A percentile compares a stretch with the other conserved stretches of the same genome.
These are phyloP conservation scores for Cetoscarus ocellatus DNA, from an alignment of 2,797 vertebrate genomes.

Conservation along the genomic window DNA sequence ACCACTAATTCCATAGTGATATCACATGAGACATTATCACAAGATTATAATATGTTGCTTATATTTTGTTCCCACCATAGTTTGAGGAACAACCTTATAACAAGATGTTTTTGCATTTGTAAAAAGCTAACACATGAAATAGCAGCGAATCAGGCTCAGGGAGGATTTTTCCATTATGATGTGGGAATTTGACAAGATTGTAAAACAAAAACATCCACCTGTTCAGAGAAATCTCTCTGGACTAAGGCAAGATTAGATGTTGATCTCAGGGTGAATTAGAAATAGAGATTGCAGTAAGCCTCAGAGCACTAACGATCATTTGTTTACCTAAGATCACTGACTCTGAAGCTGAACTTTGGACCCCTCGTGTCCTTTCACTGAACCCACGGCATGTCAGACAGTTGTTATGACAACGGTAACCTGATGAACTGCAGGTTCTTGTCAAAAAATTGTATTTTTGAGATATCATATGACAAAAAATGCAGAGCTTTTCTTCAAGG, in stretches of 20 bases:
- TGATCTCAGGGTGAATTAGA: not conserved
- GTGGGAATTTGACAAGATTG: not conserved
- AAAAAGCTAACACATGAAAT: not conserved
- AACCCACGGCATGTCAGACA: conserved; percentile 12
- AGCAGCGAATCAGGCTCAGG: not conserved
- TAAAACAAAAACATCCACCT: not conserved
- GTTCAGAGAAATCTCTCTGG: not conserved
- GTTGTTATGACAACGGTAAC: not conserved
- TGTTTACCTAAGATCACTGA: conserved; percentile 43
- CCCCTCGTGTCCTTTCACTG: conserved; percentile 20
- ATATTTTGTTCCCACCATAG: no score
- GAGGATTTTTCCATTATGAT: not conserved
- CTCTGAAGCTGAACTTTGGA: conserved; percentile 41
- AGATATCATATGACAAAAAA: not conserved
- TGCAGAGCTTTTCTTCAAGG: not conserved
- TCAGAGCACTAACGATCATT: conserved; percentile 13
- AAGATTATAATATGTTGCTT: no score
- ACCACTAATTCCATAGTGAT: no score
- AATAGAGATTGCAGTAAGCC: not conserved
- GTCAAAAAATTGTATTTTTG: not conserved
- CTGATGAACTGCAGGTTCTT: conserved; percentile 6
- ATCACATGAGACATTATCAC: no score
- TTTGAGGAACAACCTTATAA: not conserved
- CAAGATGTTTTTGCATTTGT: not conserved
- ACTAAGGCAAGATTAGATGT: not conserved